Conservation (phyloP, 2,113 vertebrate species). For the Eretmochelys imbricata region DNA sequence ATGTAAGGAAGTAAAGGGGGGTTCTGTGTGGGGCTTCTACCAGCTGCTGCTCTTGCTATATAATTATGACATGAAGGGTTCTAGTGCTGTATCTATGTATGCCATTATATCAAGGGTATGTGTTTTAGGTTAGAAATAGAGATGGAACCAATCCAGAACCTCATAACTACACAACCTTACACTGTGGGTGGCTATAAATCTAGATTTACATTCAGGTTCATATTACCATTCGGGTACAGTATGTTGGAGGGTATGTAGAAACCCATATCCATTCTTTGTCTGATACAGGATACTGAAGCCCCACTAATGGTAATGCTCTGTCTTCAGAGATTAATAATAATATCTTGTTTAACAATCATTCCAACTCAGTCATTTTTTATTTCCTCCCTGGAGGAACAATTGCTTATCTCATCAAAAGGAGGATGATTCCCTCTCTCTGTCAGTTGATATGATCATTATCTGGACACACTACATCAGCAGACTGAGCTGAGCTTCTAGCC, state of each 20-base stretch:
- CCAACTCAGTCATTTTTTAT: conserved; percentile 49
- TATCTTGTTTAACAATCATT: conserved; percentile 55
- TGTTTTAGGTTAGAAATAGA: not conserved
- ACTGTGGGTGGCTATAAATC: not conserved
- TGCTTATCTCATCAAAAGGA: conserved; percentile 63
- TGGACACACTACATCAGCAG: conserved; percentile 41
- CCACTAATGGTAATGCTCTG: not conserved
- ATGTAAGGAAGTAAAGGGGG: no score
- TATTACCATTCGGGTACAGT: not conserved
- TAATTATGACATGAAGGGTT: no score
- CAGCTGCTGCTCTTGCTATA: no score
- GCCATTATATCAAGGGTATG: not conserved
- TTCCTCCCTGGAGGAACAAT: conserved; percentile 45
- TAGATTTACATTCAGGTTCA: not conserved
- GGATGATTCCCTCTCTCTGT: conserved; percentile 52
- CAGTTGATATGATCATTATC: conserved; percentile 65
- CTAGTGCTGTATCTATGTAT: not conserved
- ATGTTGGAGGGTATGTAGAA: not conserved
- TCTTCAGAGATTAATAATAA: conserved; percentile 55
- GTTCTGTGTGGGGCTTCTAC: no score
- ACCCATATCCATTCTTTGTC: not conserved
- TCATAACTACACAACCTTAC: not conserved
- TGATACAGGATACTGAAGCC: not conserved
- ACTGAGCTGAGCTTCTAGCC: conserved; percentile 36
- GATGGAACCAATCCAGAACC: not conserved